phyloP scores from a whole-genome alignment of 1,140 invertebrate genomes.

The Cepaea nemoralis region DNA sequence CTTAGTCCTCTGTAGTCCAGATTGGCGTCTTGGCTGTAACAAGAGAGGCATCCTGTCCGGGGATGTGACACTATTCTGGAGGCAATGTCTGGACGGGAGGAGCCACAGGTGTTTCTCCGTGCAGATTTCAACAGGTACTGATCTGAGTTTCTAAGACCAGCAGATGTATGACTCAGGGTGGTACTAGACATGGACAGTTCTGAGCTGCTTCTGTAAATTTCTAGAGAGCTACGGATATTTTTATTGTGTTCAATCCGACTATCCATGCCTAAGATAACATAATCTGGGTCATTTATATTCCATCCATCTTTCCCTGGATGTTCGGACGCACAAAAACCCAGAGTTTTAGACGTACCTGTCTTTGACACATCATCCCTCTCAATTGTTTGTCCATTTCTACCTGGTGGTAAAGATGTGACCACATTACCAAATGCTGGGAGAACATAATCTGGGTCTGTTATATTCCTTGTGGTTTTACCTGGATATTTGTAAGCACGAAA shows the following conservation, averaged over 20 bases:
- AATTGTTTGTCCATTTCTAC: too few species aligned
- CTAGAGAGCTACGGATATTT: neutral
- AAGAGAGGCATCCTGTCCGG: neutral
- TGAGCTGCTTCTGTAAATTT: neutral
- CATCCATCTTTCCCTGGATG: neutral
- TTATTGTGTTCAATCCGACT: neutral
- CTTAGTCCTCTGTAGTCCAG: neutral
- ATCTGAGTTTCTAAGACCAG: neutral
- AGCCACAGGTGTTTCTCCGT: neutral
- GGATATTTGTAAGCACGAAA: too few species aligned
- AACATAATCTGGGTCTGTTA: too few species aligned
- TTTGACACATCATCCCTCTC: neutral
- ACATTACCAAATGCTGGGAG: too few species aligned
- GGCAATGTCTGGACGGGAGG: neutral
- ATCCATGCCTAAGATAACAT: too few species aligned
- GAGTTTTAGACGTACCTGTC: neutral
- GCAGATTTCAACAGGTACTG: neutral
- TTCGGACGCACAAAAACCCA: neutral
- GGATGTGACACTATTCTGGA: neutral
- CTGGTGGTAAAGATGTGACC: too few species aligned
- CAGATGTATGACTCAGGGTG: neutral
- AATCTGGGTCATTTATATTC: neutral
- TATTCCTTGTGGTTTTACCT: too few species aligned
- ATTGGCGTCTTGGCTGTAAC: neutral
- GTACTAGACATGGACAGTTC: neutral